A percentile compares a stretch with the other conserved stretches of the same genome.
phyloP scores from a whole-genome alignment of 2,888 invertebrate species.

The Apotomis turbidana region DNA sequence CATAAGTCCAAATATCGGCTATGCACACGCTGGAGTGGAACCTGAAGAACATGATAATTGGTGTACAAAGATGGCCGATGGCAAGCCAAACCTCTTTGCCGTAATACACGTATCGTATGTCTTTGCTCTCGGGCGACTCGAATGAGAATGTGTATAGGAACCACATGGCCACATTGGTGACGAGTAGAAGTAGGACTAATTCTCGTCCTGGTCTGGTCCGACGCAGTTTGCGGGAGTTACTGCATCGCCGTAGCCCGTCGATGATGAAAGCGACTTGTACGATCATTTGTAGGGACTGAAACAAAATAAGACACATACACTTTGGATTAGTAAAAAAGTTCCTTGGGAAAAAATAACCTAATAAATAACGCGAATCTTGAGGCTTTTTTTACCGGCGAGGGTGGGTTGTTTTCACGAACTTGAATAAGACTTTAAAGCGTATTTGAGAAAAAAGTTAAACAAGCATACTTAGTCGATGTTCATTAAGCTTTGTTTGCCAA shows the following conservation, averaged over 20 bases:
- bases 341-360: no score
- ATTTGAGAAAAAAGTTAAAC: no score
- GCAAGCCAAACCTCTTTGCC: constrained; percentile 85
- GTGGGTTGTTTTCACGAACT: no score
- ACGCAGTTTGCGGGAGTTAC: constrained; percentile 78
- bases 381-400: no score
- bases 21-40: constrained; percentile 87
- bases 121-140: constrained; percentile 48
- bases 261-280: constrained; percentile 86
- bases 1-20: constrained; percentile 86
- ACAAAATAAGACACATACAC: constrained; percentile 21
- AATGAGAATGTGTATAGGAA: constrained; percentile 83
- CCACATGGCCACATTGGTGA: constrained; percentile 87
- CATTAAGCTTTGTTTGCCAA: no score
- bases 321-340: no score
- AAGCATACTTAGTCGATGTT: no score
- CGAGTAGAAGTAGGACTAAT: constrained; percentile 85
- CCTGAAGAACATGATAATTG: constrained; percentile 86
- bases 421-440: no score
- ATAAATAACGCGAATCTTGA: no score
- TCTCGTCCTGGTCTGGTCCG: constrained; percentile 86
- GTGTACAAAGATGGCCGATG: constrained; percentile 84
- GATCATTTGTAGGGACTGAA: constrained; percentile 83
- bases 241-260: constrained; percentile 85
- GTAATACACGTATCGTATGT: constrained; percentile 80